Percentiles rank a stretch among this genome's conserved stretches.
Conservation (phyloP, 2,888 invertebrate genomes). For the Beris morrisii region DNA sequence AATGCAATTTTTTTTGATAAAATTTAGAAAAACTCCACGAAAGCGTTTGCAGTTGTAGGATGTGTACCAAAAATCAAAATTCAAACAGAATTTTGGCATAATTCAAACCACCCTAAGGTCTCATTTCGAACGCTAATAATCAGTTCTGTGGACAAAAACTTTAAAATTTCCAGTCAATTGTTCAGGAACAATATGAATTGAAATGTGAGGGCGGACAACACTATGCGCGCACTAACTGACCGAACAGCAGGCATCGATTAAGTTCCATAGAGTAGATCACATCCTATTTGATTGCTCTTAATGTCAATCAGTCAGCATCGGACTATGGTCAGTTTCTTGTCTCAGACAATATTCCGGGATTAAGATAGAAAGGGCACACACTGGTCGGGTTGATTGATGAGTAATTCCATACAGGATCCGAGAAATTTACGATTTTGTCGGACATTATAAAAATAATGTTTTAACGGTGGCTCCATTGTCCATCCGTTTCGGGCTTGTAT, state of each 20-base stretch:
- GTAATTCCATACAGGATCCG: slow-evolving; percentile 5
- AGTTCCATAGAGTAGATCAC: slow-evolving; percentile 9
- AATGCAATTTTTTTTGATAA: too few relatives aligned
- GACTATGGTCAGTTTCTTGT: slow-evolving; percentile 26
- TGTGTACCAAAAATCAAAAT: too few relatives aligned
- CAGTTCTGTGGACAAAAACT: background rate
- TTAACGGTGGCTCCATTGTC: slow-evolving; percentile 18
- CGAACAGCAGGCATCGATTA: slow-evolving; percentile 10
- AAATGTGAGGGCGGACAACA: slow-evolving; percentile 28
- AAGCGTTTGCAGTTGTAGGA: too few relatives aligned
- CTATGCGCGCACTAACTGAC: background rate
- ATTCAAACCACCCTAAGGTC: too few relatives aligned
- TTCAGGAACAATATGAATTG: slow-evolving; percentile 10
- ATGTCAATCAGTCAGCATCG: slow-evolving; percentile 21
- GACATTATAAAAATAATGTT: slow-evolving; percentile 29
- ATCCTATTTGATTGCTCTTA: slow-evolving; percentile 26
- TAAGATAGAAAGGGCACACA: slow-evolving; percentile 29
- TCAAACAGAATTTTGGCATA: too few relatives aligned
- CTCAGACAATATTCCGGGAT: slow-evolving; percentile 12
- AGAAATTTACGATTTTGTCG: slow-evolving; percentile 13
- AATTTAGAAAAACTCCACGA: too few relatives aligned
- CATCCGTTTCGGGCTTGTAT: slow-evolving; percentile 14
- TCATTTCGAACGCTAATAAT: too few relatives aligned
- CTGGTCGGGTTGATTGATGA: slow-evolving; percentile 23
- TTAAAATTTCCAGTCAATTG: slow-evolving; percentile 24